Evolutionary conservation across 2,888 invertebrate genomes (phyloP).

Genomic region (Acrocera orbiculus): DNA sequence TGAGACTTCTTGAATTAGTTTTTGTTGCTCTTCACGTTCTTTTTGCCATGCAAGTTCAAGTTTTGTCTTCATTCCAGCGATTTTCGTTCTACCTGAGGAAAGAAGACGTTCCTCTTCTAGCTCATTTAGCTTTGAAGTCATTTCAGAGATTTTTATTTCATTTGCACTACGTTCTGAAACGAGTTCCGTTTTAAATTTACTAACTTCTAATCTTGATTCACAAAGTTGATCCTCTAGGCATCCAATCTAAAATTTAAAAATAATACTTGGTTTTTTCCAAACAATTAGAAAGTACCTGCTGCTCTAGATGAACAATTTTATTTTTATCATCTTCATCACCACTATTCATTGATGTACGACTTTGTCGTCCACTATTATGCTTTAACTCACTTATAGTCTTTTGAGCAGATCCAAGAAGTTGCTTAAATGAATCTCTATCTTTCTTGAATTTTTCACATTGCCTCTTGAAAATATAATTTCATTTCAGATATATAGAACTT

Average conservation of each 20-base stretch:
- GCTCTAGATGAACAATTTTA: slow-evolving; percentile 57
- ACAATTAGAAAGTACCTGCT: slow-evolving; percentile 36
- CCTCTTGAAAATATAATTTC: slow-evolving; percentile 17
- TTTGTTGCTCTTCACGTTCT: slow-evolving; percentile 78
- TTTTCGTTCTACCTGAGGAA: slow-evolving; percentile 65
- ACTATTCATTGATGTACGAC: slow-evolving; percentile 47
- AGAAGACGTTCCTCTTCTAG: slow-evolving; percentile 76
- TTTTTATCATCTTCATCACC: slow-evolving; percentile 59
- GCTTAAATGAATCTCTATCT: slow-evolving; percentile 76
- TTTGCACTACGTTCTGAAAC: slow-evolving; percentile 72
- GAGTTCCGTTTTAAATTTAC: slow-evolving; percentile 74
- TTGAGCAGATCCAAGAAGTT: slow-evolving; percentile 76
- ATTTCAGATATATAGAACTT: not conserved
- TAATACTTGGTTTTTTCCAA: not conserved
- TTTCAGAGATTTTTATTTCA: slow-evolving; percentile 72
- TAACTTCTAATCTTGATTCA: slow-evolving; percentile 62
- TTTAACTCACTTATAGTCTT: slow-evolving; percentile 65
- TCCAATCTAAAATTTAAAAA: slow-evolving; percentile 33
- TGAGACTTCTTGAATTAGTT: slow-evolving; percentile 77
- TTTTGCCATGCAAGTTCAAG: slow-evolving; percentile 90
- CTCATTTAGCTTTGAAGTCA: slow-evolving; percentile 57
- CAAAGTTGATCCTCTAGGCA: slow-evolving; percentile 78
- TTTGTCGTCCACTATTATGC: slow-evolving; percentile 35
- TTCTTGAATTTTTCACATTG: slow-evolving; percentile 53
- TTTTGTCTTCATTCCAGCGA: slow-evolving; percentile 68